Evolutionary conservation across 2,888 invertebrate genomes (phyloP), one percentile per base, ranked within the genome.

Genomic region (Holacanthella duospinosa): DNA sequence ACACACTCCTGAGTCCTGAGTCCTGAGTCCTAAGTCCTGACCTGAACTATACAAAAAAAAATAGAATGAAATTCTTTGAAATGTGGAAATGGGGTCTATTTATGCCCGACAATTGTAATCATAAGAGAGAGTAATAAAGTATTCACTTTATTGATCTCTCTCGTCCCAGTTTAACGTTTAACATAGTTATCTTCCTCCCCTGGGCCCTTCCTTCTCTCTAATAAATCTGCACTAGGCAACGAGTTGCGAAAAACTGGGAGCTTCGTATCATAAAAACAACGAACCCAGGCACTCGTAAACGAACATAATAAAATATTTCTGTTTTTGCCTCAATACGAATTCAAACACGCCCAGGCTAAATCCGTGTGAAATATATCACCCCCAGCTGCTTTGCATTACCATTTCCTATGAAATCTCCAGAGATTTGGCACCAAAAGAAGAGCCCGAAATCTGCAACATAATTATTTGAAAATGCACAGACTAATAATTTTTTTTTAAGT

Each of bases 311-410:
- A 48, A 48, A 48, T 48, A 48, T 48, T 48, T 21, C 19, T 48
- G 19, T 48, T 9, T 4, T 4, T 48, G 48, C 4, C 36, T 48
- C 48, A 48, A 4, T 48, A n/a, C 21, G 21, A 48, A 9, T 48
- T 48, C 48, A 9, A 48, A 48, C 48, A 48, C 48, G 48, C 48
- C 48, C 48, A 48, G 48, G 16, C 12, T 4, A 48, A 48, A n/a
- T 21, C 21, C 48, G 21, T 21, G 19, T 48, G 48, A 48, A 48
- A 48, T 48, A 48, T 48, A 16, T n/a, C n/a, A 9, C n/a, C n/a
- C 48, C 12, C 48, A 48, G 48, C 48, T 48, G 48, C 19, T 48
- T 48, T 48, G 48, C 48, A 48, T 48, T 48, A 48, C 36, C 36
- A 36, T 36, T 36, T 12, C 16, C 36, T 36, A 6, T 36, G 9